Conservation (phyloP, 2,888 invertebrate genomes). For the Tetranychus piercei region DNA sequence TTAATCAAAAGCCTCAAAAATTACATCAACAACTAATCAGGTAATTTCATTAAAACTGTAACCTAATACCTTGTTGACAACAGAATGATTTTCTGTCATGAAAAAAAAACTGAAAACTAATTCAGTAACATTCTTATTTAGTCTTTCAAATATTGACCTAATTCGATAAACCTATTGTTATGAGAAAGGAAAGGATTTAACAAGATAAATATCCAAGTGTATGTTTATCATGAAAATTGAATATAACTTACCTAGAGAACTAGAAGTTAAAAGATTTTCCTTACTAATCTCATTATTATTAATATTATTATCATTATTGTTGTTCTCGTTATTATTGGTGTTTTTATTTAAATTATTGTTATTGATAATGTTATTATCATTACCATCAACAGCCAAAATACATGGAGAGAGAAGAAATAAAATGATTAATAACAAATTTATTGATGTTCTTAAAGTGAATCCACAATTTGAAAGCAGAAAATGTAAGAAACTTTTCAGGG, state of each 20-base stretch:
- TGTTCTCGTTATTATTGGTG: neutral
- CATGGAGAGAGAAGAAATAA: neutral
- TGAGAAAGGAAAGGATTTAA: neutral
- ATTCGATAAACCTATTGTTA: neutral
- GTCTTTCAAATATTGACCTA: too few species aligned
- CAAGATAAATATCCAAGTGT: neutral
- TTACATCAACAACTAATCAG: neutral
- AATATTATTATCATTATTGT: neutral
- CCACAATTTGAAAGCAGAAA: neutral
- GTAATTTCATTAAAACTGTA: neutral
- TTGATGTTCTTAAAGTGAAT: neutral
- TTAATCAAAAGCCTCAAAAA: neutral
- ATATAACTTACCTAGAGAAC: neutral
- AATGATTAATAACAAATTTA: neutral
- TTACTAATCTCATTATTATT: neutral
- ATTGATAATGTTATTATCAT: neutral
- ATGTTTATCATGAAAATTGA: neutral
- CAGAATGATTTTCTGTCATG: neutral
- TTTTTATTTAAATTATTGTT: neutral
- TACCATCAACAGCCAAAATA: neutral
- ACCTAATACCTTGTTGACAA: neutral
- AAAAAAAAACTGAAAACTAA: too few species aligned
- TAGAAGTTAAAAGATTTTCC: neutral
- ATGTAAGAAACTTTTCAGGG: neutral
- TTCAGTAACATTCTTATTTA: too few species aligned